Percentiles rank a stretch among this genome's conserved stretches.
phyloP scores from a whole-genome alignment of 2,797 vertebrate species.

The Dryobates pubescens region DNA sequence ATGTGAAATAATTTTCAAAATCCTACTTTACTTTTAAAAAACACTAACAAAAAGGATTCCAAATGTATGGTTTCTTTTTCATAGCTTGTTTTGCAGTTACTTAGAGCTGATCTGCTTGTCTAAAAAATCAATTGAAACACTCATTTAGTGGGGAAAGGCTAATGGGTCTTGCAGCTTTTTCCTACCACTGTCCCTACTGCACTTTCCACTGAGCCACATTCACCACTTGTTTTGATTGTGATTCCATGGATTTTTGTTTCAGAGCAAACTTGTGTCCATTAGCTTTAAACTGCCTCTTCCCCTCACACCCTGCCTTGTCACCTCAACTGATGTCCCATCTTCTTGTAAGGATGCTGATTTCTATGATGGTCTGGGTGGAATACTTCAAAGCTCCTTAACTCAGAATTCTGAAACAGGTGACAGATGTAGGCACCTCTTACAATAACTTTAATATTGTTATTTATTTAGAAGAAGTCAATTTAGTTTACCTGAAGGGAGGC shows the following conservation, averaged over 20 bases:
- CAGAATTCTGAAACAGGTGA: neutral
- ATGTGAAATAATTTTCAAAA: neutral
- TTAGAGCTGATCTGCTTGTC: neutral
- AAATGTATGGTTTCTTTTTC: neutral
- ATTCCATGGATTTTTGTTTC: neutral
- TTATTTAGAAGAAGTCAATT: neutral
- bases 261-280: neutral
- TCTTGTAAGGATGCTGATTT: neutral
- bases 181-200: neutral
- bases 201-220: neutral
- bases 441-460: neutral
- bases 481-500: no score
- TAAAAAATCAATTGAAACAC: neutral
- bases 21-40: neutral
- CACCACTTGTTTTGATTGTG: neutral
- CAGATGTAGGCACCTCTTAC: neutral
- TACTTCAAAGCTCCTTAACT: neutral
- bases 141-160: neutral
- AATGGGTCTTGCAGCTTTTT: neutral
- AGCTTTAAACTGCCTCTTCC: neutral
- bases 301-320: rapidly evolving
- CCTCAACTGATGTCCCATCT: neutral
- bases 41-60: neutral
- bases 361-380: neutral
- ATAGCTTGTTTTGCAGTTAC: neutral